Conservation (phyloP, 2,113 vertebrate genomes). For the Entelurus aequoreus region DNA sequence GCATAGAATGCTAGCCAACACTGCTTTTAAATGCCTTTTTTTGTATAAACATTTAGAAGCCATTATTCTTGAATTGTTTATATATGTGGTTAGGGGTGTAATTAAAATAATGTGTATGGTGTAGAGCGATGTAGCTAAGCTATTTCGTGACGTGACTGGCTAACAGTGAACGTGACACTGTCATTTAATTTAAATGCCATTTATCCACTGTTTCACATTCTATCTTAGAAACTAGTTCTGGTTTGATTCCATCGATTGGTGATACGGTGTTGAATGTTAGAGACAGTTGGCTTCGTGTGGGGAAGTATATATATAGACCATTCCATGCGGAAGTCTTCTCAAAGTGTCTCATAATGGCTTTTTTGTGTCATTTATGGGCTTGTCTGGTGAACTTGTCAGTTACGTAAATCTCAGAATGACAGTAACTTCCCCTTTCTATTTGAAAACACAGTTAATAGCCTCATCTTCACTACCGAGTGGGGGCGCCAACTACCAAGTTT, state of each 20-base stretch:
- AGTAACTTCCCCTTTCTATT: slow-evolving; percentile 21
- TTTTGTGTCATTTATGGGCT: neutral
- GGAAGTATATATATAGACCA: neutral
- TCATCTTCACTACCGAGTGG: slow-evolving; percentile 29
- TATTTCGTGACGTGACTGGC: slow-evolving; percentile 18
- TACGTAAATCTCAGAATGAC: slow-evolving; percentile 8
- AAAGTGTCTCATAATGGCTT: neutral
- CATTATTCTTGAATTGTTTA: no score
- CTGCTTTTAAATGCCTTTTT: neutral
- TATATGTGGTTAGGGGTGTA: neutral
- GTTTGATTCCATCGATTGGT: neutral
- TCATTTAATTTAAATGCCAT: neutral
- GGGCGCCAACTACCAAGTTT: slow-evolving; percentile 43
- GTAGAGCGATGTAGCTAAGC: slow-evolving; percentile 20
- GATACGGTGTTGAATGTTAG: neutral
- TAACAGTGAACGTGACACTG: slow-evolving; percentile 13
- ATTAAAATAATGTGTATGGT: neutral
- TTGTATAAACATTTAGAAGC: no score
- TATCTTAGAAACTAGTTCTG: neutral
- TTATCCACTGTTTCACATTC: neutral
- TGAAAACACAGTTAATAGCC: slow-evolving; percentile 5
- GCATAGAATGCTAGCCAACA: slow-evolving; percentile 8
- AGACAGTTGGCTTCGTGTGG: neutral
- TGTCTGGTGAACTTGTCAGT: neutral
- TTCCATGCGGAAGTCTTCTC: neutral